Evolutionary conservation across 2,888 invertebrate genomes (phyloP).

Genomic region (Pogonocherus hispidulus): DNA sequence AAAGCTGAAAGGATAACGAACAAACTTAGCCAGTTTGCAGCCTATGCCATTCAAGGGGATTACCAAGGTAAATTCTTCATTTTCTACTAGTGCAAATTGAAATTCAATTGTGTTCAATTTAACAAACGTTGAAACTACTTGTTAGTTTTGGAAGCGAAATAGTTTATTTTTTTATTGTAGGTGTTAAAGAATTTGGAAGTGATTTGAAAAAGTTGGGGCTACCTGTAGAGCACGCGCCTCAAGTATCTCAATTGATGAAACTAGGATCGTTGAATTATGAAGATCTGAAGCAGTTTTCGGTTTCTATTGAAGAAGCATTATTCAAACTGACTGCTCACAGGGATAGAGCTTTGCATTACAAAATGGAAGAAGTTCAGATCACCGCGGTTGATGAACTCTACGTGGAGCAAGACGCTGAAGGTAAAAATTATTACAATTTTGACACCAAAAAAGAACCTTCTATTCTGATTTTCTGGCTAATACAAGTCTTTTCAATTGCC

Average conservation of each 20-base stretch:
- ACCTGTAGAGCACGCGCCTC: slow-evolving; percentile 98
- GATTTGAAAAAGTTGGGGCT: slow-evolving; percentile 93
- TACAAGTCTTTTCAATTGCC: no score
- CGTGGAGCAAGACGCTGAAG: slow-evolving; percentile 89
- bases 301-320: slow-evolving; percentile 92
- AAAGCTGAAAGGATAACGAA: slow-evolving; percentile 93
- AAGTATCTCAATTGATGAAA: slow-evolving; percentile 96
- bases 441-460: not conserved
- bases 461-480: no score
- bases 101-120: no score
- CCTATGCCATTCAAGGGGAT: slow-evolving; percentile 93
- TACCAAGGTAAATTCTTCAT: slow-evolving; percentile 76
- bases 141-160: no score
- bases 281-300: slow-evolving; percentile 92
- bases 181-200: slow-evolving; percentile 93
- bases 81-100: no score
- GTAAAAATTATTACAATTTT: slow-evolving; percentile 60
- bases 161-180: slow-evolving; percentile 41
- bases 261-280: slow-evolving; percentile 91
- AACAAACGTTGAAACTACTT: no score
- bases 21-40: slow-evolving; percentile 93
- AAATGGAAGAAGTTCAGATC: slow-evolving; percentile 96
- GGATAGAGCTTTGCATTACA: slow-evolving; percentile 91
- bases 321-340: slow-evolving; percentile 88
- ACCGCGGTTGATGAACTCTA: slow-evolving; percentile 93